Conservation (phyloP, 2,113 vertebrate genomes). For the Gasterosteus nipponicus region DNA sequence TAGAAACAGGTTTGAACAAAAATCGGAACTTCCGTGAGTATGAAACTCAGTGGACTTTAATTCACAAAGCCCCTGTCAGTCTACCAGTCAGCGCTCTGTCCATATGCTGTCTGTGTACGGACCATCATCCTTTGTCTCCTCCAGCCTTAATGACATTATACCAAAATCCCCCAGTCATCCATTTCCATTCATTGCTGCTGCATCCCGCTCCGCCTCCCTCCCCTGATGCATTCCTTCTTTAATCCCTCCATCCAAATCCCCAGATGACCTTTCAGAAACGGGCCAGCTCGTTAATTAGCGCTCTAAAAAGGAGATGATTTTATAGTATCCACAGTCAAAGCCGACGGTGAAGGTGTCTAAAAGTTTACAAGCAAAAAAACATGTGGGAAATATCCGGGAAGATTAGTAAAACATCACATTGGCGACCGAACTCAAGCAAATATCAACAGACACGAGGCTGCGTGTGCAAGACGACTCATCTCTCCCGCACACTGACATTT, state of each 20-base stretch:
- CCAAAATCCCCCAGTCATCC: constrained; percentile 71
- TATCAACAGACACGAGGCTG: constrained; percentile 26
- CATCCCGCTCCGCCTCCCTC: constrained; percentile 62
- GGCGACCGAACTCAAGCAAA: constrained; percentile 17
- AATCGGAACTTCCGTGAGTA: constrained; percentile 30
- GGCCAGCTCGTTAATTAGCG: constrained; percentile 62
- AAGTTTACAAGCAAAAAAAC: not conserved
- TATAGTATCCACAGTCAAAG: constrained; percentile 36
- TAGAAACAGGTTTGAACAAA: not conserved
- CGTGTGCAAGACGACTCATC: constrained; percentile 37
- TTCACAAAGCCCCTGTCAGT: constrained; percentile 56
- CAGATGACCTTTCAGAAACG: constrained; percentile 71
- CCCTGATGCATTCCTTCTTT: constrained; percentile 73
- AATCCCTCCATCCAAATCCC: constrained; percentile 75
- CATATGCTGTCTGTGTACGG: constrained; percentile 51
- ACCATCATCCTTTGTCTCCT: constrained; percentile 67
- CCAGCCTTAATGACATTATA: constrained; percentile 74
- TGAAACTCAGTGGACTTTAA: constrained; percentile 33
- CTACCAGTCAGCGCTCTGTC: constrained; percentile 37
- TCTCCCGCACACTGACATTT: constrained; percentile 55
- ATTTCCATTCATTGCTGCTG: constrained; percentile 70
- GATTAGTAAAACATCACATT: not conserved
- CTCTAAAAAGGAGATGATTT: constrained; percentile 51
- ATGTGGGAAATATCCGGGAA: not conserved
- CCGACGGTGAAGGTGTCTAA: not conserved